Base-by-base conservation (phyloP, 2,888 invertebrate species). In the Ochropacha duplaris region DNA sequence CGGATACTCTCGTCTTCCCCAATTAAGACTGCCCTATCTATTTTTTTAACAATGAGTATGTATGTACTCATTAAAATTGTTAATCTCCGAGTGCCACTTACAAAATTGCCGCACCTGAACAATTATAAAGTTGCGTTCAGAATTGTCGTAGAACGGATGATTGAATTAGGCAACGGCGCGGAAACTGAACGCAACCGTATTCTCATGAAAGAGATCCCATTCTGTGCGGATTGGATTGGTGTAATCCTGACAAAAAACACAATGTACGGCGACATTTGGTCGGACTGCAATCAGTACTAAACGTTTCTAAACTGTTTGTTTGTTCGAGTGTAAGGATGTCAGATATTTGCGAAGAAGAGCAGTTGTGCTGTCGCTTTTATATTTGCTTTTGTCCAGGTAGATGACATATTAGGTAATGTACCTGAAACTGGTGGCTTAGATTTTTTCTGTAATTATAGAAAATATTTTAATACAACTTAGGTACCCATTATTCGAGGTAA, bases 191-290 rank as follows among this genome's bases (percentile, higher is more conserved):
- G 72, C 73, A 77, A 76, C 68, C 70, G 63, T 68, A 66, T 69
- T 26, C 49, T 28, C 26, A 44, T 61, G 66, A 56, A 56, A 54
- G 55, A 54, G 65, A 52, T 56, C 59, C 58, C 63, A 52, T 65
- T 59, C 61, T 67, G 52, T 65, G 71, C 73, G 71, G 75, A 87
- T 88, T 83, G 85, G 85, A 86, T 88, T 87, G 75, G 66, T 61
- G 59, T 87, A 87, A 87, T 81, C 83, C 24, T 31, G 12, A 24
- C 55, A 49, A 49, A 49, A 55, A 55, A 44, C 28, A 49, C 50
- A 55, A 55, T 56, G 59, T 54, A 44, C 56, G 44, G 44, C 34
- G 52, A 36, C 49, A 51, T 50, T 54, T 34, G 58, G 64, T 62
- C 69, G 65, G 65, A 62, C 57, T 67, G 69, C 76, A 78, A 80